Conservation (phyloP, 2,888 invertebrate species). For the Eristalinus sepulchralis region DNA sequence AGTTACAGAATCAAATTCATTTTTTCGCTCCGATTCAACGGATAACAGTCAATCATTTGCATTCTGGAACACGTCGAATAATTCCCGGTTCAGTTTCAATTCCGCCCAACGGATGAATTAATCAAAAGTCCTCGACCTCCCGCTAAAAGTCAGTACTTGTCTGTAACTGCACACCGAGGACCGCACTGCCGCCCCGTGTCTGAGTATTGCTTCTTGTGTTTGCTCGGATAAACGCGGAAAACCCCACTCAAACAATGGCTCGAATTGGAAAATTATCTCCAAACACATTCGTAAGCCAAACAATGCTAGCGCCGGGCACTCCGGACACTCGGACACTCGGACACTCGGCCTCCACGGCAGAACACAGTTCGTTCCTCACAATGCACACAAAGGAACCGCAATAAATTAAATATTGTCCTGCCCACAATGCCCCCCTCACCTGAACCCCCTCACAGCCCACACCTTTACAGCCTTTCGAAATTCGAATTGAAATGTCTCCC, state of each 20-base stretch:
- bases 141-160: background rate
- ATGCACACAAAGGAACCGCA: conserved; percentile 61
- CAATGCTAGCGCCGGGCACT: conserved; percentile 29
- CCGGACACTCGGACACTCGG: conserved; percentile 27
- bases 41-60: too few species aligned
- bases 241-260: conserved; percentile 17
- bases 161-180: background rate
- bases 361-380: conserved; percentile 34
- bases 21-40: too few species aligned
- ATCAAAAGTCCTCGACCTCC: background rate
- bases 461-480: conserved; percentile 22
- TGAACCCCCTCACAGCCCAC: background rate
- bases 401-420: conserved; percentile 70
- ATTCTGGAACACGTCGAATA: background rate
- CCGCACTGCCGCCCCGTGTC: background rate
- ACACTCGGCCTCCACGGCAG: background rate
- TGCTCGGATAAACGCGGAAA: conserved; percentile 4
- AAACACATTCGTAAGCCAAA: conserved; percentile 52
- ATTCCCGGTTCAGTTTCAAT: background rate
- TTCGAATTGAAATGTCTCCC: conserved; percentile 69
- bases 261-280: conserved; percentile 52
- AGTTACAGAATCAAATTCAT: too few species aligned
- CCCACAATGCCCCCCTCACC: conserved; percentile 16
- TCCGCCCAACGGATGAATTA: background rate
- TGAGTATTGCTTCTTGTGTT: conserved; percentile 1